Evolutionary conservation across 2,888 invertebrate species (phyloP).

Genomic region (Drosophila suboccidentalis): DNA sequence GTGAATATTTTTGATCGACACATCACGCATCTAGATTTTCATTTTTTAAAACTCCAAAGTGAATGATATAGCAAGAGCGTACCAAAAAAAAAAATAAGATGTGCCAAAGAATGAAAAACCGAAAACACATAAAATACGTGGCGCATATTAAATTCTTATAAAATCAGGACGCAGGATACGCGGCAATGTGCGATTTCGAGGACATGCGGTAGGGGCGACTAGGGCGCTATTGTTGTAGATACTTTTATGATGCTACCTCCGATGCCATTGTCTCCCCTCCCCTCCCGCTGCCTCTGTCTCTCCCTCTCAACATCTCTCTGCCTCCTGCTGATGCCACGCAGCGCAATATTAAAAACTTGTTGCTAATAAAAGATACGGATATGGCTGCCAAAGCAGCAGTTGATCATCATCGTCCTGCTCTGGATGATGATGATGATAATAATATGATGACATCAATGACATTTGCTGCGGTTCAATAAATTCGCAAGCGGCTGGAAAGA

Average conservation of each 20-base stretch:
- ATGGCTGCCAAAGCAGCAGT: constrained; percentile 43
- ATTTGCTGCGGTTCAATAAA: constrained; percentile 82
- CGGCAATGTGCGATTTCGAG: constrained; percentile 44
- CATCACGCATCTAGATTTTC: not conserved
- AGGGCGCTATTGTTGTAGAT: constrained; percentile 67
- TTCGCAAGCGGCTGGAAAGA: constrained; percentile 62
- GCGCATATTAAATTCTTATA: constrained; percentile 79
- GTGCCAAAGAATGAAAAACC: constrained; percentile 39
- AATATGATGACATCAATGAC: constrained; percentile 75
- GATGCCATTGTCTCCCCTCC: constrained; percentile 44
- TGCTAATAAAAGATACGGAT: constrained; percentile 75
- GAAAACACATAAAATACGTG: constrained; percentile 64
- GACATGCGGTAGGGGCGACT: constrained; percentile 42
- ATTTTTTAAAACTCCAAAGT: constrained; percentile 1
- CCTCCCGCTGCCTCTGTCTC: not conserved
- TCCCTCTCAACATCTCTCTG: not conserved
- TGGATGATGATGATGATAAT: constrained; percentile 29
- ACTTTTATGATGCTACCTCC: constrained; percentile 58
- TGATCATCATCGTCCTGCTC: constrained; percentile 32
- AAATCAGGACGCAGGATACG: constrained; percentile 61
- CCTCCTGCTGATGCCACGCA: constrained; percentile 37
- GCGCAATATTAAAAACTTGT: constrained; percentile 78
- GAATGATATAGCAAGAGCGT: constrained; percentile 51
- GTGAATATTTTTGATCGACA: not conserved
- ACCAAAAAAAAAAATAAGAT: constrained; percentile 35